Conservation (phyloP, 2,797 vertebrate species). For the Limosa lapponica region DNA sequence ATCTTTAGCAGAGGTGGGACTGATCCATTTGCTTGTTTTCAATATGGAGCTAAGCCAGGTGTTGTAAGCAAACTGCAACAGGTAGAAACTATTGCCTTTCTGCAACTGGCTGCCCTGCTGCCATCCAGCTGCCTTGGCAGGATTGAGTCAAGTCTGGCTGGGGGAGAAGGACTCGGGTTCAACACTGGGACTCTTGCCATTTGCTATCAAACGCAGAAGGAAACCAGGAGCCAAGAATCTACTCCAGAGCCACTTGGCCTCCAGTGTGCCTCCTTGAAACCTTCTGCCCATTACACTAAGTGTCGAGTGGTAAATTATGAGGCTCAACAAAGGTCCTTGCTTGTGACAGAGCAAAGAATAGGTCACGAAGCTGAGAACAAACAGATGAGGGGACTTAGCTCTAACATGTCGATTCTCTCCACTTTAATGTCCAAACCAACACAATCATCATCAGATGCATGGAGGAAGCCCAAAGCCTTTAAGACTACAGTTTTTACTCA, state of each 20-base stretch:
- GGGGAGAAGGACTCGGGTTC: not conserved
- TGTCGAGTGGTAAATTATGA: not conserved
- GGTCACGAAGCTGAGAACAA: not conserved
- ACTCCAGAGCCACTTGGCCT: not conserved
- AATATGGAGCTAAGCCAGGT: not conserved
- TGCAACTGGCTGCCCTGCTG: fast-evolving
- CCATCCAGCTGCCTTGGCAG: not conserved
- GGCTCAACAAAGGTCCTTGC: not conserved
- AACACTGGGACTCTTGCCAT: not conserved
- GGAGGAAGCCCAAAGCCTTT: not conserved
- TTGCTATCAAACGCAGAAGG: not conserved
- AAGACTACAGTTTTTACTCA: not conserved
- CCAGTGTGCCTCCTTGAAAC: not conserved
- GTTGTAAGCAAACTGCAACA: not conserved
- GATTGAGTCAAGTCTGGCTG: not conserved
- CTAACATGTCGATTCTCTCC: not conserved
- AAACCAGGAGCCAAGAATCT: not conserved
- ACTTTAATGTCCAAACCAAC: not conserved
- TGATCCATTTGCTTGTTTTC: not conserved
- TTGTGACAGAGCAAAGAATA: not conserved
- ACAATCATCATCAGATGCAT: not conserved
- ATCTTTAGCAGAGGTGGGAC: not conserved
- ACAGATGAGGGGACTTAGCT: not conserved
- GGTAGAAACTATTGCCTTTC: not conserved
- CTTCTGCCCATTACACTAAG: not conserved